Conservation (phyloP, 2,888 invertebrate species). For the Drosophila quasianomalipes region DNA sequence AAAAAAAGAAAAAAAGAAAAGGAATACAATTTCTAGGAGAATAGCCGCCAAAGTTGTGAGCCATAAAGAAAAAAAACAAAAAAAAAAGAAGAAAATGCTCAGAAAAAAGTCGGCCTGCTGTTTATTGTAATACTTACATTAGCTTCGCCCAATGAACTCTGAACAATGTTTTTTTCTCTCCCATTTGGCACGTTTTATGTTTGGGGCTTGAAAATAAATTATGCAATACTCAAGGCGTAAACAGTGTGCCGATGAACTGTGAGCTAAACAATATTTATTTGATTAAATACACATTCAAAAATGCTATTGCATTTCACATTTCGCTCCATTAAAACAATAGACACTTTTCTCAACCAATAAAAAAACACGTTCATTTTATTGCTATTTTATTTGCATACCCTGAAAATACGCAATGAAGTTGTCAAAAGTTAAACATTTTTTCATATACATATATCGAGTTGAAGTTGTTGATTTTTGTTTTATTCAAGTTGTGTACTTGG, state of each 20-base stretch:
- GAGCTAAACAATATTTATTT: background rate
- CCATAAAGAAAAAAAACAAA: background rate
- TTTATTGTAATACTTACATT: conserved; percentile 50
- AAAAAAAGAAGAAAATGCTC: background rate
- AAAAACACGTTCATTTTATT: background rate
- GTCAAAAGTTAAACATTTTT: background rate
- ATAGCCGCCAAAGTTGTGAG: background rate
- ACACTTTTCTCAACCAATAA: background rate
- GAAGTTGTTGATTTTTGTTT: background rate
- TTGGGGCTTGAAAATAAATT: background rate
- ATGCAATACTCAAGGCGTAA: background rate
- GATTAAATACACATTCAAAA: background rate
- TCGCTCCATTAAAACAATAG: background rate
- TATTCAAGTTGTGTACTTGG: background rate
- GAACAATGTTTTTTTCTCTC: conserved; percentile 17
- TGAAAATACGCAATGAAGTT: background rate
- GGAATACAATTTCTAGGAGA: background rate
- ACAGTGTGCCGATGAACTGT: background rate
- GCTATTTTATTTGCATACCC: background rate
- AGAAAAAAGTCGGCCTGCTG: conserved; percentile 21
- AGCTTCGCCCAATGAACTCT: conserved; percentile 46
- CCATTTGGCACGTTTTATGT: background rate
- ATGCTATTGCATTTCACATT: background rate
- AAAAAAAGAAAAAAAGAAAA: background rate
- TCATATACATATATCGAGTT: background rate